phyloP scores from a whole-genome alignment of 1,140 invertebrate genomes.

The Heliconius himera region DNA sequence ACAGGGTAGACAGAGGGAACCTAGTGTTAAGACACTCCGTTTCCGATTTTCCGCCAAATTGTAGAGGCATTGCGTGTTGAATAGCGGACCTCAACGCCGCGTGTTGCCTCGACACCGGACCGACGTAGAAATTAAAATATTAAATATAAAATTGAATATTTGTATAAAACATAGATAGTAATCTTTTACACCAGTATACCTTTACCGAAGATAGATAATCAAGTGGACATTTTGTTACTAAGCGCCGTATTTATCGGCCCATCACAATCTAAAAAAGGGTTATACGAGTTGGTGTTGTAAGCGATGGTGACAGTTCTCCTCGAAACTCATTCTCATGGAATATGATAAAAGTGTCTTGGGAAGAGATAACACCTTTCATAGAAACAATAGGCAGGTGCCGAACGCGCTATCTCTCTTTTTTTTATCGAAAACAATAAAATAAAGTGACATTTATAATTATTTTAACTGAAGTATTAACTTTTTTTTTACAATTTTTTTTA shows the following conservation, averaged over 20 bases:
- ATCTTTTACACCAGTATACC: constrained; percentile 31
- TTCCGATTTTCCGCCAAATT: too few species aligned
- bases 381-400: constrained; percentile 49
- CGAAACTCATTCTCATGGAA: constrained; percentile 66
- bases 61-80: too few species aligned
- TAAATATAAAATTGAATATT: not conserved
- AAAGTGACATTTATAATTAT: constrained; percentile 37
- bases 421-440: constrained; percentile 38
- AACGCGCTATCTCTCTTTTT: constrained; percentile 30
- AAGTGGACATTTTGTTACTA: constrained; percentile 69
- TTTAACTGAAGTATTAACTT: constrained; percentile 28
- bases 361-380: constrained; percentile 45
- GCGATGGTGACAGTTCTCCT: constrained; percentile 62
- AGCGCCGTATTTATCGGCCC: constrained; percentile 58
- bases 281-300: constrained; percentile 60
- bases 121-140: too few species aligned
- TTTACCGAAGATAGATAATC: constrained; percentile 44
- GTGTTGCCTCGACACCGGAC: too few species aligned
- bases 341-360: constrained; percentile 52
- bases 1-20: too few species aligned
- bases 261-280: constrained; percentile 63
- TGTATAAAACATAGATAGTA: constrained; percentile 22
- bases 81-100: too few species aligned
- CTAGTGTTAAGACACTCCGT: too few species aligned
- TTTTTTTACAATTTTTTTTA: too few species aligned